phyloP scores from a whole-genome alignment of 2,888 invertebrate genomes.

The Luperina nickerlii region DNA sequence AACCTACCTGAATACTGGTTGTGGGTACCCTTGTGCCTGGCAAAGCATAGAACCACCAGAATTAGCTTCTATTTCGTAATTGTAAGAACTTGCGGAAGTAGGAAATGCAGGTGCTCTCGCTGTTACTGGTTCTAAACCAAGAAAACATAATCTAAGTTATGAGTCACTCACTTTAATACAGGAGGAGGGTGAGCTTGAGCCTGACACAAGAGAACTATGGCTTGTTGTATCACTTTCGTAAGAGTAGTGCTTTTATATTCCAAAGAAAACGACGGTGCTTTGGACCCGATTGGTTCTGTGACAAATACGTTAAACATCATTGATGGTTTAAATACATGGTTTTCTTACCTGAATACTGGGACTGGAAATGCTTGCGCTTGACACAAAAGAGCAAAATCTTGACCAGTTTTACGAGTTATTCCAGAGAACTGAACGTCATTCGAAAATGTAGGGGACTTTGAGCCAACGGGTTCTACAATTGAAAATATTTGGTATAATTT shows the following conservation, averaged over 20 bases:
- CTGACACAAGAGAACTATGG: slow-evolving; percentile 92
- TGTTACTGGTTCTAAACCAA: slow-evolving; percentile 87
- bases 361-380: slow-evolving; percentile 95
- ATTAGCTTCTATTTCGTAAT: slow-evolving; percentile 82
- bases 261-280: slow-evolving; percentile 90
- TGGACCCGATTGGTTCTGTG: slow-evolving; percentile 91
- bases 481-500: slow-evolving; percentile 75
- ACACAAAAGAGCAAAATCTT: slow-evolving; percentile 93
- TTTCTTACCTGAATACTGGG: slow-evolving; percentile 89
- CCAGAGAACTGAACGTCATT: slow-evolving; percentile 92
- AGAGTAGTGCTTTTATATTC: slow-evolving; percentile 91
- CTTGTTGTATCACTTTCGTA: slow-evolving; percentile 88
- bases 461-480: slow-evolving; percentile 92
- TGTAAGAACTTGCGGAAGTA: slow-evolving; percentile 88
- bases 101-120: slow-evolving; percentile 89
- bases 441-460: slow-evolving; percentile 93
- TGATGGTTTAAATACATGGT: slow-evolving; percentile 37
- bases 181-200: slow-evolving; percentile 93
- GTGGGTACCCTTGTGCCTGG: slow-evolving; percentile 91
- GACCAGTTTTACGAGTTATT: slow-evolving; percentile 91
- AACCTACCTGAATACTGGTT: slow-evolving; percentile 92
- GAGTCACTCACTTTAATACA: slow-evolving; percentile 91
- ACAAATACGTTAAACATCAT: slow-evolving; percentile 67
- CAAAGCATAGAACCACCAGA: slow-evolving; percentile 88
- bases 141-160: slow-evolving; percentile 69